Base-by-base conservation (phyloP, 1,140 invertebrate genomes). In the Ostrea edulis region DNA sequence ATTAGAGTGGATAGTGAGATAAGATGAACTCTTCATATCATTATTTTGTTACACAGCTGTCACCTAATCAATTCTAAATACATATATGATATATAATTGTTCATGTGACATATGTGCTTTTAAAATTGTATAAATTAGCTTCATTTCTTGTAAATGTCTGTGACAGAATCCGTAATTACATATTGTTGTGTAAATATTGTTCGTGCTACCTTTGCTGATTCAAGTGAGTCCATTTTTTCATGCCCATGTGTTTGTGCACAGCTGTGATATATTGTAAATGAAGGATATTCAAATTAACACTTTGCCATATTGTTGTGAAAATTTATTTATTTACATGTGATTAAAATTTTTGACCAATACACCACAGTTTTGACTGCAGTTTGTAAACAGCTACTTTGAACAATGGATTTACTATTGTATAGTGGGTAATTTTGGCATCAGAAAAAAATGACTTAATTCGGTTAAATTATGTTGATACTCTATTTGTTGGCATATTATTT, bases 161-260 rank as follows among this genome's bases (percentile, higher is more conserved):
- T n/a, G n/a, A n/a, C n/a, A n/a, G n/a, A 62, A 62, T n/a, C 55
- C 20, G 55, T 62, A 62, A 58, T 62, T 62, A n/a, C 68, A 44
- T 71, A 71, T 71, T 71, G 68, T 62, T n/a, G 14, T 62, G 58
- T 71, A 25, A 25, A 17, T 3, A 29, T 71, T 71, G 12, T 71
- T 71, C 22, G 11, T 29, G 22, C 68, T 71, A 9, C 5, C 17
- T 81, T 4, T 35, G 54, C 55, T 81, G 22, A 25, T 81, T 51
- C 17, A 53, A 68, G 4, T 65, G 29, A 17, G n/a, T n/a, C 22
- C n/a, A 35, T 51, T 51, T 12, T 84, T 44, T 54, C 11, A 71
- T 71, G 68, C 29, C 25, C 25, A 25, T 71, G 14, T 71, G 29
- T 71, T 71, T 71, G 25, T 71, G 68, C 68, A 71, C 68, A 71